Evolutionary conservation across 2,113 vertebrate genomes (phyloP).

Genomic region (Irena cyanogastra): DNA sequence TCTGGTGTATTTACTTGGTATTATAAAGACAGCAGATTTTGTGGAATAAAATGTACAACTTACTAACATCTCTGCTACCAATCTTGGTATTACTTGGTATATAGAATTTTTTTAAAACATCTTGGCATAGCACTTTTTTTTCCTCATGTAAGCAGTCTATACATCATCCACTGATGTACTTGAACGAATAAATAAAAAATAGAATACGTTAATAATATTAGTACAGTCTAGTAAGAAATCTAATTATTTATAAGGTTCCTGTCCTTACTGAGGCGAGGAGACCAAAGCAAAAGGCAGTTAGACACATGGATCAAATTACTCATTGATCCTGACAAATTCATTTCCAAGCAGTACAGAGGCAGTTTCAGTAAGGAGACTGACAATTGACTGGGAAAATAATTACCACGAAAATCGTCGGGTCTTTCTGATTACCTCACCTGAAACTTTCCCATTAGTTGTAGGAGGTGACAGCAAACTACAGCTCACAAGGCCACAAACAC

Average conservation of each 20-base stretch:
- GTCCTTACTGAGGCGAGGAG: background rate
- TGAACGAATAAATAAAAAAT: background rate
- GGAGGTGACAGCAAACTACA: background rate
- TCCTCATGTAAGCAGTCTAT: background rate
- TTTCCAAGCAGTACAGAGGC: background rate
- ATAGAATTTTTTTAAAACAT: background rate
- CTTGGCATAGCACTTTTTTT: background rate
- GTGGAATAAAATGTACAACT: background rate
- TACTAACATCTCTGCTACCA: background rate
- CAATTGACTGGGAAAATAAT: background rate
- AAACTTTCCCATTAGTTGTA: background rate
- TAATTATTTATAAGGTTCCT: conserved; percentile 4
- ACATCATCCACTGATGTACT: background rate
- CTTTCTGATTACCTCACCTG: background rate
- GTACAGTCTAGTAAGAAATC: background rate
- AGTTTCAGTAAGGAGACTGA: background rate
- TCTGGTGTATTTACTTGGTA: background rate
- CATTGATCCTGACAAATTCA: background rate
- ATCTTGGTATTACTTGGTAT: background rate
- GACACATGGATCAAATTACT: background rate
- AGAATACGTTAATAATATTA: background rate
- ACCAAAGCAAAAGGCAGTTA: background rate
- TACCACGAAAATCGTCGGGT: background rate
- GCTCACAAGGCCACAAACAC: background rate
- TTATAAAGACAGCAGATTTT: background rate